Percentiles rank a stretch among this genome's conserved stretches.
Conservation (phyloP, 2,797 vertebrate species). For the Lophura swinhoii region DNA sequence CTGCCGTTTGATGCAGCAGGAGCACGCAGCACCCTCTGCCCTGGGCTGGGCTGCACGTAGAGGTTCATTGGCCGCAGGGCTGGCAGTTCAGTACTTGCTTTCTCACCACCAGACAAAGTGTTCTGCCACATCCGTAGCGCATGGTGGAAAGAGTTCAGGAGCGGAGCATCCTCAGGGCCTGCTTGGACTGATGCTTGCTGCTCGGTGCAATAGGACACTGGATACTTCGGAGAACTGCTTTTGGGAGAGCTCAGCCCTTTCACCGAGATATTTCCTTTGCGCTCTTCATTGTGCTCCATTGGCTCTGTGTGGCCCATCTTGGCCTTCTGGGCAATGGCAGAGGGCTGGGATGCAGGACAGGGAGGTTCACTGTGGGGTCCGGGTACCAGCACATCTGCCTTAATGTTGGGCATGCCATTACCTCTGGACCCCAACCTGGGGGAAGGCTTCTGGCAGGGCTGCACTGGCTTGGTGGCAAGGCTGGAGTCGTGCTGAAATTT, state of each 20-base stretch:
- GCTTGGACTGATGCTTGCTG: not conserved
- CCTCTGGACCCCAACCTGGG: not conserved
- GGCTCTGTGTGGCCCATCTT: accelerated
- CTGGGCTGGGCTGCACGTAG: not conserved
- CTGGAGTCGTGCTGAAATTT: slow-evolving; percentile 88
- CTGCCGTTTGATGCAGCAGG: not conserved
- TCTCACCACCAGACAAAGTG: not conserved
- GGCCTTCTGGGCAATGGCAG: not conserved
- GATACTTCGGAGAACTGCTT: not conserved
- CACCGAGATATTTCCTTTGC: accelerated
- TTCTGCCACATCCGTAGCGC: slow-evolving; percentile 74
- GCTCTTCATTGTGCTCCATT: accelerated
- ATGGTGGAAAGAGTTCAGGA: slow-evolving; percentile 45
- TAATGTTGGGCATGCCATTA: accelerated
- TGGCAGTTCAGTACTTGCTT: not conserved
- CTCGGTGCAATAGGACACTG: not conserved
- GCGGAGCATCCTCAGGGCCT: not conserved
- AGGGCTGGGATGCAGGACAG: not conserved
- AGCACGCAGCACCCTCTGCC: not conserved
- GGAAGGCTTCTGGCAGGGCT: not conserved
- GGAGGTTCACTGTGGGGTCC: not conserved
- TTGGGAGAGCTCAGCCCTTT: not conserved
- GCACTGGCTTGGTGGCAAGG: not conserved
- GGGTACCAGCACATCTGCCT: not conserved
- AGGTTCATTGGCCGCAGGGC: not conserved